Conservation (phyloP, 2,888 invertebrate genomes). For the Tanypteryx hageni region DNA sequence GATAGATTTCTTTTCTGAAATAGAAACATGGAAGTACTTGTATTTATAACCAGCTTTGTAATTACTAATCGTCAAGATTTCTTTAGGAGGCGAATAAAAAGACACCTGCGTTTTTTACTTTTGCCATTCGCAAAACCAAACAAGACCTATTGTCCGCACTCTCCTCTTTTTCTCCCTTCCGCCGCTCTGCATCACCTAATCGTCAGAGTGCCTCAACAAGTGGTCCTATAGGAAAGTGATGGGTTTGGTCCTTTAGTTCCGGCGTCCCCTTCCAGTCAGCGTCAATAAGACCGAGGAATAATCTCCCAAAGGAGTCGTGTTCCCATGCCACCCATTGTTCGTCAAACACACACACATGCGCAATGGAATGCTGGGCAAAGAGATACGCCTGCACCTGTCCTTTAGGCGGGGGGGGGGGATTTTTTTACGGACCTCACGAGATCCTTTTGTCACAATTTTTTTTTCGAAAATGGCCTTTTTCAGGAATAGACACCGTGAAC, state of each 20-base stretch:
- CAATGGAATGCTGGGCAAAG: background rate
- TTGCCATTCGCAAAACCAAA: background rate
- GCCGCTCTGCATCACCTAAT: background rate
- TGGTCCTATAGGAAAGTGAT: background rate
- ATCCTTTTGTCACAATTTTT: background rate
- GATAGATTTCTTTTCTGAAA: no score
- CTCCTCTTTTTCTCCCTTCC: background rate
- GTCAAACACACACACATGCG: conserved; percentile 11
- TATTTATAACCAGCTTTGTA: background rate
- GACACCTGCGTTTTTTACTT: background rate
- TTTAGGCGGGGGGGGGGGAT: background rate
- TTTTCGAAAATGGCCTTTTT: background rate
- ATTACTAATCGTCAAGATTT: background rate
- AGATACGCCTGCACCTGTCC: conserved; percentile 30
- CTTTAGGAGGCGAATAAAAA: background rate
- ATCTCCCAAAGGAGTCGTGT: background rate
- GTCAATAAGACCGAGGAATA: conserved; percentile 19
- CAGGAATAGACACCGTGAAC: background rate
- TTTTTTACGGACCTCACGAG: conserved; percentile 43
- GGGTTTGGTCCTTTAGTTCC: background rate
- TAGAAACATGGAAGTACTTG: no score
- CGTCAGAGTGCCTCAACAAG: background rate
- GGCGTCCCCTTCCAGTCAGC: background rate
- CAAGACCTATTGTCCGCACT: background rate
- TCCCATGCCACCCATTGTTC: background rate